Evolutionary conservation across 2,888 invertebrate species (phyloP), one percentile per base, ranked within the genome.

Genomic region (Girardia tigrina): DNA sequence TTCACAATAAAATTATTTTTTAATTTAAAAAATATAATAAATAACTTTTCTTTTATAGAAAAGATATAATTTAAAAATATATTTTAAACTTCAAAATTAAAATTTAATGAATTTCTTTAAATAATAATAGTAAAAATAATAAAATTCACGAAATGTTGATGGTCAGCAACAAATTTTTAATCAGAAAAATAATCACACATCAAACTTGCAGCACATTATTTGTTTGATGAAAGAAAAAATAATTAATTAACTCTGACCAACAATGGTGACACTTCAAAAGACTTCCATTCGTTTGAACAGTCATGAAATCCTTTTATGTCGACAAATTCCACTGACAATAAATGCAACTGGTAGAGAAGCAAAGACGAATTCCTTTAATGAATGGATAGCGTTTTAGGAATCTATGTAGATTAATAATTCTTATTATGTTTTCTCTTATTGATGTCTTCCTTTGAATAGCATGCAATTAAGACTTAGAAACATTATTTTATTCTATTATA

Each of bases 181-280:
- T n/a, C n/a, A n/a, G n/a, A n/a, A n/a, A 56, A 56, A 56, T 56
- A 56, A 56, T 23, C 23, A n/a, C 4, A 56, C 4, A n/a, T 56
- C 56, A 56, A 20, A 56, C n/a, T 56, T 20, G 56, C 56, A 56
- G 56, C 56, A 56, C 56, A 56, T 56, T 16, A 20, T 56, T 56
- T 8, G 20, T 56, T 56, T 56, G 56, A 56, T 20, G 8, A 8
- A 56, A 56, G 23, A 36, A 36, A 56, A 56, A 56, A 12, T 56
- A 56, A 56, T 56, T 56, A 56, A 56, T 56, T 56, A 56, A 12
- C 23, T 56, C 56, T 56, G 56, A 56, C 56, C 56, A 56, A 56
- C 56, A 56, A 56, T 56, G 56, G 56, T 56, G 56, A 56, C 56
- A 56, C 56, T 56, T 56, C 56, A 56, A 56, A 56, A 56, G 56